Conservation (phyloP, 2,113 vertebrate genomes). For the Dissostichus mawsoni region DNA sequence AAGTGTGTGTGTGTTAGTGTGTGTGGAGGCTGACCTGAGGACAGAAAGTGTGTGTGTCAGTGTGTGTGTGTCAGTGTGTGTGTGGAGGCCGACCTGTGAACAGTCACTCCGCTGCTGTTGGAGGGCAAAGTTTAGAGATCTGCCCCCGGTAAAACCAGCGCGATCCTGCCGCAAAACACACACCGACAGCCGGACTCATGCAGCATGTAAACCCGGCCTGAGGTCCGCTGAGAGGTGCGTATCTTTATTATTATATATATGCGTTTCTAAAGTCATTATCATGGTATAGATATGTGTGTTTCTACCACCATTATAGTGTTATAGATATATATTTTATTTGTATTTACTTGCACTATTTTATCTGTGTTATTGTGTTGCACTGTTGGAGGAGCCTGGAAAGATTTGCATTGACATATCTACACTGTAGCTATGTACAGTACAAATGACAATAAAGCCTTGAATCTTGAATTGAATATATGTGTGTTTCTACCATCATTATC, state of each 20-base stretch:
- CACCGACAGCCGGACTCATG: neutral
- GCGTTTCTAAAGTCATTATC: neutral
- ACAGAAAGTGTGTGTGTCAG: neutral
- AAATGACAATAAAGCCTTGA: too few species aligned
- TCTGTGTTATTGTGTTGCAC: too few species aligned
- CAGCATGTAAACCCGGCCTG: conserved; percentile 24
- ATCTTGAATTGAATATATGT: too few species aligned
- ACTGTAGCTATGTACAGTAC: too few species aligned
- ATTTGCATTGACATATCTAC: too few species aligned
- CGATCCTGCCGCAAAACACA: neutral
- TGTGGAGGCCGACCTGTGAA: conserved; percentile 39
- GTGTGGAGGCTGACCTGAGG: neutral
- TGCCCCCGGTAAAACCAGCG: neutral
- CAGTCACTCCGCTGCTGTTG: neutral
- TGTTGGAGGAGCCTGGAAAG: too few species aligned
- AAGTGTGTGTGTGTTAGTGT: neutral
- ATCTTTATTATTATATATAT: neutral
- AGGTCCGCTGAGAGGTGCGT: conserved; percentile 33
- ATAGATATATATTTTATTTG: too few species aligned
- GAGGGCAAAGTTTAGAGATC: conserved; percentile 45
- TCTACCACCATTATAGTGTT: neutral
- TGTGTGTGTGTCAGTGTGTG: conserved; percentile 7
- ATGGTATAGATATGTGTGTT: neutral
- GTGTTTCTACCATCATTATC: neutral
- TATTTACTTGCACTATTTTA: too few species aligned